A percentile compares a stretch with the other conserved stretches of the same genome.
phyloP scores from a whole-genome alignment of 1,140 invertebrate species.

The Diplogasteroides magnus region DNA sequence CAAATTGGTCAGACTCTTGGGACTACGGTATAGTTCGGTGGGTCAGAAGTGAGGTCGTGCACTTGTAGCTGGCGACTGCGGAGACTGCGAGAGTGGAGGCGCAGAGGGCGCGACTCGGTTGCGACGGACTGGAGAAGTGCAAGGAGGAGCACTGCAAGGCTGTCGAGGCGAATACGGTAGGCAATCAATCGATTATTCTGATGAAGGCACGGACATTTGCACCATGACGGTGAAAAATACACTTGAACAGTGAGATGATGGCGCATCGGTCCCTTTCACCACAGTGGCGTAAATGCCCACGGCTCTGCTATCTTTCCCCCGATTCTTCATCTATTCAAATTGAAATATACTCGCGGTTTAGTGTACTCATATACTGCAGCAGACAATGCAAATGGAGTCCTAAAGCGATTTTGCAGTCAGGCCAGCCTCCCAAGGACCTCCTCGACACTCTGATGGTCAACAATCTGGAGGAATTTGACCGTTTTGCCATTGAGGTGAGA shows the following conservation, averaged over 20 bases:
- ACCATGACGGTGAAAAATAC: no score
- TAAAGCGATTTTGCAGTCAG: constrained; percentile 7
- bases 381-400: neutral
- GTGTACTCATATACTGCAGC: neutral
- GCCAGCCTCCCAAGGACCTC: constrained; percentile 24
- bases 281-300: no score
- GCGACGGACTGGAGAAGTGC: constrained; percentile 67
- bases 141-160: constrained; percentile 66
- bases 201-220: no score
- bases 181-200: neutral
- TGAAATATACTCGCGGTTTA: no score
- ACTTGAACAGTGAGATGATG: no score
- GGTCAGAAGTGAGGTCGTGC: neutral
- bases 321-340: no score
- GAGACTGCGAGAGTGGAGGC: constrained; percentile 63
- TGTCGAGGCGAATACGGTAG: constrained; percentile 71
- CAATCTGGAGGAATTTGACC: constrained; percentile 67
- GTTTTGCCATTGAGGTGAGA: constrained; percentile 66
- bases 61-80: constrained; percentile 47
- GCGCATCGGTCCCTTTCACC: no score
- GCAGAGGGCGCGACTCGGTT: constrained; percentile 66
- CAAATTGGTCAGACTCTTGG: no score
- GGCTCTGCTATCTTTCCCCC: no score
- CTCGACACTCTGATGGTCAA: constrained; percentile 59
- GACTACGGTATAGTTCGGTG: neutral